A percentile compares a stretch with the other conserved stretches of the same genome.
Evolutionary conservation across 2,113 vertebrate species (phyloP).

Genomic region (Phrynosoma blainvillii): DNA sequence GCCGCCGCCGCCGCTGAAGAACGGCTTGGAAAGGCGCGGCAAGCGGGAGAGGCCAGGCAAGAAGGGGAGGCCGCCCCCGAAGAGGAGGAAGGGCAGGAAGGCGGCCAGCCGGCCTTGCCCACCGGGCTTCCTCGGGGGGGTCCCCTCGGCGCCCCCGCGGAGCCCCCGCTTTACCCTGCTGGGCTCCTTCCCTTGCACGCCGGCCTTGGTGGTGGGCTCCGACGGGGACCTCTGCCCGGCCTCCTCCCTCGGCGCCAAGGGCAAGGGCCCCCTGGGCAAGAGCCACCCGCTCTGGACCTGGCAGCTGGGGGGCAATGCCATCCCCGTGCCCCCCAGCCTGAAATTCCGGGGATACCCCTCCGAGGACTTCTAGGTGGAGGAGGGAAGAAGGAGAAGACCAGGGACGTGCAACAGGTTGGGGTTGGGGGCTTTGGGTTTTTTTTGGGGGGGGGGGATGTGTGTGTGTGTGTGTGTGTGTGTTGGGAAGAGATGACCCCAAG

Average conservation of each 20-base stretch:
- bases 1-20: too few relatives aligned
- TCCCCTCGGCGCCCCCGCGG: conserved; percentile 53
- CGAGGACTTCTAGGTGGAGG: conserved; percentile 62
- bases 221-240: conserved; percentile 82
- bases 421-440: too few relatives aligned
- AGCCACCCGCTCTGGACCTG: conserved; percentile 82
- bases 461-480: too few relatives aligned
- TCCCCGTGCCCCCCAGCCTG: conserved; percentile 80
- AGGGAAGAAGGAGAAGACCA: not conserved
- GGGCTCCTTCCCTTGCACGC: conserved; percentile 79
- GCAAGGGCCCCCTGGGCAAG: conserved; percentile 67
- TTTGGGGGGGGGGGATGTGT: conserved; percentile 34
- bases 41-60: too few relatives aligned
- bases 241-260: conserved; percentile 74
- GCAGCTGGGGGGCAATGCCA: conserved; percentile 80
- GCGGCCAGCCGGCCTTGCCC: conserved; percentile 32
- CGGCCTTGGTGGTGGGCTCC: conserved; percentile 80
- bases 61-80: too few relatives aligned
- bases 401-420: conserved; percentile 46
- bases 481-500: not conserved
- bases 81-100: too few relatives aligned
- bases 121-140: too few relatives aligned
- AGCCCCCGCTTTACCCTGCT: conserved; percentile 75
- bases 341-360: conserved; percentile 75
- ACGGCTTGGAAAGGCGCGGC: too few relatives aligned